These are phyloP conservation scores for Aldrovandia affinis DNA, from an alignment of 2,797 vertebrate species.

Conservation along the genomic window DNA sequence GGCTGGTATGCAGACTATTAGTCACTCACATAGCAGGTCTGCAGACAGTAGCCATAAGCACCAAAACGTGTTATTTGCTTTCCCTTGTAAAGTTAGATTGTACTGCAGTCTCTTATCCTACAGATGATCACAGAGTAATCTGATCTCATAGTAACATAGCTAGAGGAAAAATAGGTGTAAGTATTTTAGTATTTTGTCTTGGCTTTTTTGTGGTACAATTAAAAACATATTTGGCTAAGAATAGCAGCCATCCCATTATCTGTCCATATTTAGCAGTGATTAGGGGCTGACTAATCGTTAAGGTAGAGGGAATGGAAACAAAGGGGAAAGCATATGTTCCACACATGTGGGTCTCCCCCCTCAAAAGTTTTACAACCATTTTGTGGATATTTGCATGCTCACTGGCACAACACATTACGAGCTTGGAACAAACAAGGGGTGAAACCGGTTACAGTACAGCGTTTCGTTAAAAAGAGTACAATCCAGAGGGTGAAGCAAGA, in stretches of 20 bases:
- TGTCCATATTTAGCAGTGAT: constrained; percentile 29
- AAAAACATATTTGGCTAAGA: constrained; percentile 26
- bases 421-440: constrained; percentile 35
- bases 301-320: not conserved
- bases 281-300: constrained; percentile 18
- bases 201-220: not conserved
- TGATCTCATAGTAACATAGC: not conserved
- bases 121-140: not conserved
- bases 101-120: too few relatives aligned
- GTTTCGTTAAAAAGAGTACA: constrained; percentile 49
- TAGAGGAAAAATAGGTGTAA: not conserved
- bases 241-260: not conserved
- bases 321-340: constrained; percentile 40
- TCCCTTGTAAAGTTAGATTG: not conserved
- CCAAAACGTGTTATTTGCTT: not conserved
- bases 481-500: constrained; percentile 28
- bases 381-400: constrained; percentile 28
- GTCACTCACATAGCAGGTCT: constrained; percentile 6
- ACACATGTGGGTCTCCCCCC: constrained; percentile 43
- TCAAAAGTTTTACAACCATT: constrained; percentile 42
- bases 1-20: constrained; percentile 7
- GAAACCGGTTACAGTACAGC: not conserved
- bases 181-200: not conserved
- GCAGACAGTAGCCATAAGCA: not conserved
- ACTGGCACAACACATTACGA: constrained; percentile 2